These are phyloP conservation scores for Platycnemis pennipes DNA, from an alignment of 2,888 invertebrate genomes.

Conservation along the genomic window DNA sequence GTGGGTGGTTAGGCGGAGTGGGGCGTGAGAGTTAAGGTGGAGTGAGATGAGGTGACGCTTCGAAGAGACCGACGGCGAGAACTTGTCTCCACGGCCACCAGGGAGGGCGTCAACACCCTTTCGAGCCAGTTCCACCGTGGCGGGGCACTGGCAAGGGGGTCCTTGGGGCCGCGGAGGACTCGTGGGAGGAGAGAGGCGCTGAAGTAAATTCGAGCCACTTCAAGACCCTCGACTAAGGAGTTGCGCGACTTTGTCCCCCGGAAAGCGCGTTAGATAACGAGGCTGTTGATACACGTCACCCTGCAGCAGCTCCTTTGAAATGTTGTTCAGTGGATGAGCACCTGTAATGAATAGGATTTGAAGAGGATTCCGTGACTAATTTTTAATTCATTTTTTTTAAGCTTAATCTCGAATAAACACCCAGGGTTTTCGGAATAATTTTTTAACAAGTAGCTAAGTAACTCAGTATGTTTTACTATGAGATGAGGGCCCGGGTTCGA, in stretches of 20 bases:
- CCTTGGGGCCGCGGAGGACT: neutral
- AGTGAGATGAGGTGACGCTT: neutral
- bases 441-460: no score
- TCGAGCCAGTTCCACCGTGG: neutral
- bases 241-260: neutral
- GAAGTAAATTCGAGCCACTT: neutral
- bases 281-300: neutral
- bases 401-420: no score
- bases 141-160: neutral
- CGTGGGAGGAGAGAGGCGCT: neutral
- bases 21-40: neutral
- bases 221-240: neutral
- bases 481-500: no score
- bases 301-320: neutral
- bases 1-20: no score
- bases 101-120: neutral
- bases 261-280: neutral
- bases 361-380: neutral
- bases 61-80: no score
- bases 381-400: neutral
- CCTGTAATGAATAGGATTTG: neutral
- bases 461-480: no score
- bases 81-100: neutral
- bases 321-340: neutral
- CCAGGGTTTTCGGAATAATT: no score